phyloP scores from a whole-genome alignment of 2,113 vertebrate genomes.

The Amblyornis subalaris region DNA sequence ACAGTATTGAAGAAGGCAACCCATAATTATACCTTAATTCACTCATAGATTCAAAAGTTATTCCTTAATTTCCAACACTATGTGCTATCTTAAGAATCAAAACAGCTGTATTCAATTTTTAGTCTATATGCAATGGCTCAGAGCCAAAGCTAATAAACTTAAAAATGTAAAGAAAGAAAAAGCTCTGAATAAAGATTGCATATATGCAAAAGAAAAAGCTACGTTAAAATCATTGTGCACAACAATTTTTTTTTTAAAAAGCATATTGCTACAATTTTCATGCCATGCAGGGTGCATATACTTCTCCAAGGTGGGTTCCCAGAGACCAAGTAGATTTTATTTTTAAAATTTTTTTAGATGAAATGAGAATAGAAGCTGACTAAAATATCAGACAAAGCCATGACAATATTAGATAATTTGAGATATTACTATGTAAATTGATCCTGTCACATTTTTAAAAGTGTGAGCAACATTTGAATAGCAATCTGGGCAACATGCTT shows the following conservation, averaged over 20 bases:
- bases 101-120: background rate
- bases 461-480: background rate
- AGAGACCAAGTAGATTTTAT: background rate
- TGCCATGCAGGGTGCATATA: background rate
- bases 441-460: background rate
- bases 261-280: background rate
- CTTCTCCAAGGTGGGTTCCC: background rate
- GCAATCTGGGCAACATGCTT: background rate
- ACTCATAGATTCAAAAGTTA: background rate
- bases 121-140: background rate
- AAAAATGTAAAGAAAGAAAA: background rate
- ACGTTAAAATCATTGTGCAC: background rate
- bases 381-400: background rate
- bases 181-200: background rate
- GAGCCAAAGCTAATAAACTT: background rate
- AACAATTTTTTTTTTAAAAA: background rate
- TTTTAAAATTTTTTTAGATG: background rate
- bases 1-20: background rate
- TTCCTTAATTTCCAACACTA: background rate
- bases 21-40: background rate
- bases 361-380: background rate
- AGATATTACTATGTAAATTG: background rate
- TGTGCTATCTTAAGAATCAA: background rate
- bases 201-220: background rate
- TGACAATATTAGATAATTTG: background rate